Conservation (phyloP, 2,113 vertebrate species). For the Catharus minimus region DNA sequence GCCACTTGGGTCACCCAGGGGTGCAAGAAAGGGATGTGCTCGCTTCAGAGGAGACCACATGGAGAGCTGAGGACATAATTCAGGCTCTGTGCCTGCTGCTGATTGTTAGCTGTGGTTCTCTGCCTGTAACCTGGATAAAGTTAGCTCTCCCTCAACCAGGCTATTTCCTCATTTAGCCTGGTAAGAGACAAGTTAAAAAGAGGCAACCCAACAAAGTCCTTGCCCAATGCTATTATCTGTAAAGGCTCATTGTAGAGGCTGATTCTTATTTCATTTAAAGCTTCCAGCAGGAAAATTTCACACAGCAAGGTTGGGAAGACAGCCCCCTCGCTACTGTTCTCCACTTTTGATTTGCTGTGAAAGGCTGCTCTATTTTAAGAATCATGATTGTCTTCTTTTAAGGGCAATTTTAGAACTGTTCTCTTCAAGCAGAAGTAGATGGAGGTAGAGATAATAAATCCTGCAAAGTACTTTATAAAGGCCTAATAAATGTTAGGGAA, state of each 20-base stretch:
- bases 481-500: slow-evolving; percentile 43
- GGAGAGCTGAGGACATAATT: not conserved
- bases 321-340: slow-evolving; percentile 38
- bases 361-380: slow-evolving; percentile 65
- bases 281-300: slow-evolving; percentile 60
- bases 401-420: slow-evolving; percentile 62
- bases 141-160: slow-evolving; percentile 27
- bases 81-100: not conserved
- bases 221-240: slow-evolving; percentile 42
- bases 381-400: slow-evolving; percentile 64
- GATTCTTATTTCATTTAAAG: slow-evolving; percentile 61
- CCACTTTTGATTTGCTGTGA: slow-evolving; percentile 65
- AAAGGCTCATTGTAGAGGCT: slow-evolving; percentile 44
- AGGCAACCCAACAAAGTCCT: slow-evolving; percentile 52
- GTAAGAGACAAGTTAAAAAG: slow-evolving; percentile 57
- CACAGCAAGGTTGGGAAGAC: slow-evolving; percentile 38
- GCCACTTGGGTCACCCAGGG: not conserved
- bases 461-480: slow-evolving; percentile 60
- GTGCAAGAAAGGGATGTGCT: not conserved
- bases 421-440: slow-evolving; percentile 60
- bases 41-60: not conserved
- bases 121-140: slow-evolving; percentile 32
- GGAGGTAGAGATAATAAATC: slow-evolving; percentile 69
- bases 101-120: not conserved
- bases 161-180: slow-evolving; percentile 47